phyloP scores from a whole-genome alignment of 2,113 vertebrate species.

The Odontophorus gujanensis region DNA sequence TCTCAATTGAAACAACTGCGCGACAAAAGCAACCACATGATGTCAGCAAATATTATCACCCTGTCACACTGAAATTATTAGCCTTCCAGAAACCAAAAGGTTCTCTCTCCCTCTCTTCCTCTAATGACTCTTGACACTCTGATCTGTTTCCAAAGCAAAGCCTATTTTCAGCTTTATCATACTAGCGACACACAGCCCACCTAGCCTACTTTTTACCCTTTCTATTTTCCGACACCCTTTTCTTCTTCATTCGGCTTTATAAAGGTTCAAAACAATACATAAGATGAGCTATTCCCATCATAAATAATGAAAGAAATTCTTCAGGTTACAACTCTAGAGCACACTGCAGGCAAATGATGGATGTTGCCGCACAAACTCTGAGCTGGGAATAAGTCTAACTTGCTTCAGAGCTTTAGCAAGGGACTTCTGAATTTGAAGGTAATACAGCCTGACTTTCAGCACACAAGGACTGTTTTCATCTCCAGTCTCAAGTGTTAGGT shows the following conservation, averaged over 20 bases:
- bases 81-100: not conserved
- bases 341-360: not conserved
- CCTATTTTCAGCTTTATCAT: not conserved
- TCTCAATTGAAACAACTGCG: constrained; percentile 44
- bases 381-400: not conserved
- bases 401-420: not conserved
- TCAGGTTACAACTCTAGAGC: not conserved
- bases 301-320: not conserved
- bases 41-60: constrained; percentile 49
- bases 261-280: not conserved
- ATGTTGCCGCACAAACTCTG: not conserved
- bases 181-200: not conserved
- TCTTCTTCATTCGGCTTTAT: not conserved
- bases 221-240: not conserved
- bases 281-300: not conserved
- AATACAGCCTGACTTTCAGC: not conserved
- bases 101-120: not conserved
- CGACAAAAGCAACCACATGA: constrained; percentile 27
- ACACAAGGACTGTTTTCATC: not conserved
- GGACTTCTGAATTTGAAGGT: not conserved
- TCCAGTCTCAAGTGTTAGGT: not conserved
- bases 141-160: not conserved
- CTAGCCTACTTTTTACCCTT: not conserved
- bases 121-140: not conserved
- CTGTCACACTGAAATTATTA: constrained; percentile 13